Base-by-base conservation (phyloP, 2,797 vertebrate species). In the Sphenodon punctatus region DNA sequence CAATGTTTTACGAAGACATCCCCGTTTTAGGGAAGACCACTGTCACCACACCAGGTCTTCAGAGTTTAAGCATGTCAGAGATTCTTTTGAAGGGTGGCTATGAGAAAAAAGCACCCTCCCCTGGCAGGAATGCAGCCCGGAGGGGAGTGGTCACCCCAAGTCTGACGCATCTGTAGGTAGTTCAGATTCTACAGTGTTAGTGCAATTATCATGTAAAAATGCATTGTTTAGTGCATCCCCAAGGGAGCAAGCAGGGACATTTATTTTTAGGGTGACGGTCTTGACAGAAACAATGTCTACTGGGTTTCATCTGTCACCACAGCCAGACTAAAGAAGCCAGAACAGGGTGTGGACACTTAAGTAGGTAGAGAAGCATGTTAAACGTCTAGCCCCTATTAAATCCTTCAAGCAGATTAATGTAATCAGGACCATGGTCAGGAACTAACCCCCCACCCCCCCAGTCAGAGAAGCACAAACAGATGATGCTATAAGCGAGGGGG, bases 61-160 rank as follows among this genome's bases (percentile, higher is more conserved):
- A 81, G 48, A 71, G 17, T 67, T 20, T 73, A 69, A 55, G 23
- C 23, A 58, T 11, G 55, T 27, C 75, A 14, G 61, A 72, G 53
- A 89, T 90, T 88, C 76, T 83, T 90, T 34, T 10, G 19, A 67
- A 81, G 65, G 74, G 82, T 71, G 67, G 78, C 45, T 72, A 63
- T 64, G 41, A 65, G 25, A 53, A 64, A 59, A 67, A 69, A 46
- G 80, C 84, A 83, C 78, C 74, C 76, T 85, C 88, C 86, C 78
- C 55, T 1, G 5, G 53, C 3, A 86, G 85, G 78, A 88, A 92
- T 81, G 91, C 16, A 78, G 87, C 38, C 3, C 34, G 63, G 60
- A 49, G 38, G 65, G 43, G 6, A 65, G 5, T 76, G 7, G 5
- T 0, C 0, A 79, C 30, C 19, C 85, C 66, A 3, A 0, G 72